Evolutionary conservation across 2,888 invertebrate species (phyloP).

Genomic region (Nemoura dubitans): DNA sequence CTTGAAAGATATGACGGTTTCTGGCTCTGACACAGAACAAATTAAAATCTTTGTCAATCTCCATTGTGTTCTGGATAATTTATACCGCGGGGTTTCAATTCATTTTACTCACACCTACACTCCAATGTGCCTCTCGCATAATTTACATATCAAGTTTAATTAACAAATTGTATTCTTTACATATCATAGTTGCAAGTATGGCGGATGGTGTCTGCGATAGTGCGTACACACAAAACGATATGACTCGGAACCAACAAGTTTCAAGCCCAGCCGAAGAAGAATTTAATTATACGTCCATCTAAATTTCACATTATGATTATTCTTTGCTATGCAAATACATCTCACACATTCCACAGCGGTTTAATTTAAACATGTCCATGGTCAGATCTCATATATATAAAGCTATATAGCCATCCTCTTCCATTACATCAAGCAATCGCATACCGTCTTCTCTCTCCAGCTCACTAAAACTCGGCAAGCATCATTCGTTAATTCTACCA

Average conservation of each 20-base stretch:
- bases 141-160: constrained; percentile 23
- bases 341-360: neutral
- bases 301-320: constrained; percentile 29
- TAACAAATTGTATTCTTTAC: constrained; percentile 4
- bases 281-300: constrained; percentile 36
- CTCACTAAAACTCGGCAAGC: neutral
- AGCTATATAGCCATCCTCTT: neutral
- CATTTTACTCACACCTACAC: constrained; percentile 13
- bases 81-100: neutral
- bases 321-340: constrained; percentile 23
- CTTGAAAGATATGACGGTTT: neutral
- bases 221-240: neutral
- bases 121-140: neutral
- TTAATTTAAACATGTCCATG: constrained; percentile 18
- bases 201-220: neutral
- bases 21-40: neutral
- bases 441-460: neutral
- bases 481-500: constrained; percentile 24
- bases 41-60: constrained; percentile 3
- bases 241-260: neutral
- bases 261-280: constrained; percentile 10
- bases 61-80: neutral
- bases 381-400: neutral
- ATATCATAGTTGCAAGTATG: neutral
- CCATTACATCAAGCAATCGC: neutral